Conservation (phyloP, 2,888 invertebrate species). For the Mythimna loreyi region DNA sequence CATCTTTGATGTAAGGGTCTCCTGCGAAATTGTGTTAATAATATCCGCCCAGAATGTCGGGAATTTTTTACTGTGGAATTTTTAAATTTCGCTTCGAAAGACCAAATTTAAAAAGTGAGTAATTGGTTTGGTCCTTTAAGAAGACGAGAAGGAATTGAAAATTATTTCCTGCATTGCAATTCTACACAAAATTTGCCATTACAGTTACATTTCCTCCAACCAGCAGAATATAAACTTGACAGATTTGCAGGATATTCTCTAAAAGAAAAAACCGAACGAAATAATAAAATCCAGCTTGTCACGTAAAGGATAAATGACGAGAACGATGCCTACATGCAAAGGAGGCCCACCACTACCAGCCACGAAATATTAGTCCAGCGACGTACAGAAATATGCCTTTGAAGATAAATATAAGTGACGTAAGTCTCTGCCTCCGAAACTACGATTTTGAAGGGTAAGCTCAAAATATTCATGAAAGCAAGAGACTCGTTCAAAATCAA, state of each 20-base stretch:
- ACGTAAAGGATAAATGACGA: conserved; percentile 39
- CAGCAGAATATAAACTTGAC: not conserved
- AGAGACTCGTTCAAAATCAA: conserved; percentile 41
- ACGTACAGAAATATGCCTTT: conserved; percentile 23
- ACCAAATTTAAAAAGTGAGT: conserved; percentile 28
- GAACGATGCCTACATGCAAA: conserved; percentile 40
- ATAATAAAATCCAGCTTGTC: conserved; percentile 29
- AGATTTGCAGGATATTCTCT: conserved; percentile 8
- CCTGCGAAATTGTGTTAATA: conserved; percentile 79
- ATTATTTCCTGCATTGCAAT: not conserved
- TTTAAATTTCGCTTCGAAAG: conserved; percentile 12
- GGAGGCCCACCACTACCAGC: conserved; percentile 4
- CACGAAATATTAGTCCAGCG: conserved; percentile 21
- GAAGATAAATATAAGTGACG: conserved; percentile 18
- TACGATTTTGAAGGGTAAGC: conserved; percentile 23
- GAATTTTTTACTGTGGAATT: conserved; percentile 31
- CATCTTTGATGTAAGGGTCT: conserved; percentile 82
- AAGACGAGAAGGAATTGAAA: conserved; percentile 1
- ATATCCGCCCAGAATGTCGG: conserved; percentile 57
- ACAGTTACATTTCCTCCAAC: not conserved
- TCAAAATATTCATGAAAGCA: conserved; percentile 32
- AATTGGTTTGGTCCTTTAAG: conserved; percentile 1
- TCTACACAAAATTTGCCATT: not conserved
- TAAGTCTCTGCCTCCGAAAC: conserved; percentile 23
- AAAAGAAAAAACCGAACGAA: conserved; percentile 18